Conservation (phyloP, 1,140 invertebrate genomes). For the Drosophila kanapiae region DNA sequence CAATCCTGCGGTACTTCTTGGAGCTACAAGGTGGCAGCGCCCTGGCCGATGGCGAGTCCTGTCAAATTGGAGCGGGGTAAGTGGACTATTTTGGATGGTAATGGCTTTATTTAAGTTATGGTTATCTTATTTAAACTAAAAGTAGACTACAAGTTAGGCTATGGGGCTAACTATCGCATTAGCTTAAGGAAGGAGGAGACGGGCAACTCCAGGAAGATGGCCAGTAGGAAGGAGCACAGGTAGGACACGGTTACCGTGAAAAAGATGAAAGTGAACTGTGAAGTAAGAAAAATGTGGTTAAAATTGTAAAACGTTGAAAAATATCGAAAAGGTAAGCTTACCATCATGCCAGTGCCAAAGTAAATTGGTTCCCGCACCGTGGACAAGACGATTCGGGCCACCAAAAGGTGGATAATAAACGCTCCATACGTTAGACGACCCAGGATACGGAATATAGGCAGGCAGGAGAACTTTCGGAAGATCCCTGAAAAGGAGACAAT, state of each 20-base stretch:
- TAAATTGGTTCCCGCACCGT: slow-evolving; percentile 76
- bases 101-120: slow-evolving; percentile 56
- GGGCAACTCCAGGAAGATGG: slow-evolving; percentile 84
- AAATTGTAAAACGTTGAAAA: not conserved
- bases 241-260: slow-evolving; percentile 75
- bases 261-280: slow-evolving; percentile 76
- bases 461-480: slow-evolving; percentile 69
- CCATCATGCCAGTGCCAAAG: slow-evolving; percentile 78
- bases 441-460: slow-evolving; percentile 76
- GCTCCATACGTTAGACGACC: slow-evolving; percentile 82
- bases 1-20: slow-evolving; percentile 93
- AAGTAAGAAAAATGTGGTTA: not conserved
- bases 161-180: slow-evolving; percentile 69
- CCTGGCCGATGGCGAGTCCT: slow-evolving; percentile 26
- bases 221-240: slow-evolving; percentile 67
- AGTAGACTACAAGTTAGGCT: slow-evolving; percentile 11
- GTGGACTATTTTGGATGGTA: not conserved
- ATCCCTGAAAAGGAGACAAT: slow-evolving; percentile 56
- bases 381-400: slow-evolving; percentile 68
- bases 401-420: slow-evolving; percentile 73
- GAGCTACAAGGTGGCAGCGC: slow-evolving; percentile 87
- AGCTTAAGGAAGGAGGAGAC: slow-evolving; percentile 87
- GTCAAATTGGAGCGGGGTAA: slow-evolving; percentile 65
- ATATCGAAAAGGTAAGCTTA: not conserved
- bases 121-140: slow-evolving; percentile 20